These are phyloP conservation scores for Timema cristinae DNA, from an alignment of 2,888 invertebrate species.

Conservation along the genomic window DNA sequence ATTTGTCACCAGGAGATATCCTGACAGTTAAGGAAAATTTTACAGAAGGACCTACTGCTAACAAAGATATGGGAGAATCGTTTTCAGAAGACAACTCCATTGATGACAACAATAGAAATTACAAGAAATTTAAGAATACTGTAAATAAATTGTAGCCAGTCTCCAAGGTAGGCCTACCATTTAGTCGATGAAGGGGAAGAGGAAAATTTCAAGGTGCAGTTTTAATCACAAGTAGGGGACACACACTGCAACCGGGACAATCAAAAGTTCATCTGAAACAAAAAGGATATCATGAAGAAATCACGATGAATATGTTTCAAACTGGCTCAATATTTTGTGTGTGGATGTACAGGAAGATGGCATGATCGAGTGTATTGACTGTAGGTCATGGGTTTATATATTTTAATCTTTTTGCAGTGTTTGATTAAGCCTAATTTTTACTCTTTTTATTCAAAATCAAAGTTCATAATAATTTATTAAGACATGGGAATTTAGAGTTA, in stretches of 20 bases:
- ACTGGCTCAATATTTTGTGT: conserved; percentile 16
- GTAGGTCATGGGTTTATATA: conserved; percentile 9
- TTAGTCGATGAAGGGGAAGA: background rate
- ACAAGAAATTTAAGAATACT: conserved; percentile 11
- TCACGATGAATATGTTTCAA: background rate
- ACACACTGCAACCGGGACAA: conserved; percentile 13
- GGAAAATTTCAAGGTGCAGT: conserved; percentile 22
- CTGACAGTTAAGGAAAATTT: background rate
- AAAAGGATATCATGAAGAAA: background rate
- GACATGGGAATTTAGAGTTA: too few species aligned
- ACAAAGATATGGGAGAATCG: too few species aligned
- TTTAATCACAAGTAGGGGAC: conserved; percentile 25
- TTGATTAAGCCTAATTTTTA: too few species aligned
- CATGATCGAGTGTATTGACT: conserved; percentile 13
- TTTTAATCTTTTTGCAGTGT: too few species aligned
- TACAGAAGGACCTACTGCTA: too few species aligned
- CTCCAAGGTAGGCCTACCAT: conserved; percentile 14
- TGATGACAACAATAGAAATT: background rate
- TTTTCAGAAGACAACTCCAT: conserved; percentile 4
- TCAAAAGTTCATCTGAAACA: background rate
- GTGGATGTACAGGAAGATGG: conserved; percentile 5
- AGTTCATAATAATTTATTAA: too few species aligned
- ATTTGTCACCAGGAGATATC: conserved; percentile 26
- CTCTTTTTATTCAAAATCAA: too few species aligned
- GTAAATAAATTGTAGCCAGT: conserved; percentile 26